phyloP scores from a whole-genome alignment of 1,140 invertebrate genomes.

The Habropoda laboriosa region DNA sequence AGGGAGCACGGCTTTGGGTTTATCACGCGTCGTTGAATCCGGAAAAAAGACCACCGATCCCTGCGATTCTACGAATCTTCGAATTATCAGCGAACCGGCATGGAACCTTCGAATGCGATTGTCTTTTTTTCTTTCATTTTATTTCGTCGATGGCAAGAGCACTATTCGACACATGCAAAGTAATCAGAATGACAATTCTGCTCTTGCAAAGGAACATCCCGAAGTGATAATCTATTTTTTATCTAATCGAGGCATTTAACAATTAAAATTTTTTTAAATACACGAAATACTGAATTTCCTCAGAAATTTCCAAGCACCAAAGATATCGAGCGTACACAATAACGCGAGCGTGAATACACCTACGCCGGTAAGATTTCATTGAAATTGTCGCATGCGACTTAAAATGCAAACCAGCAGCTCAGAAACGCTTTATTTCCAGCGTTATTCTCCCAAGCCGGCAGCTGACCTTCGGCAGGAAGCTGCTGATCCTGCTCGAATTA shows the following conservation, averaged over 20 bases:
- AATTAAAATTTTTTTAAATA: too few relatives aligned
- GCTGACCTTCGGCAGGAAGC: slow-evolving; percentile 19
- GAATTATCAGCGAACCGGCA: not conserved
- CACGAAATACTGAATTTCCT: too few relatives aligned
- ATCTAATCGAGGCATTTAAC: too few relatives aligned
- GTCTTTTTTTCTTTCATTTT: not conserved
- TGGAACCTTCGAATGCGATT: not conserved
- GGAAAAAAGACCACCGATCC: not conserved
- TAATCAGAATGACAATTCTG: too few relatives aligned
- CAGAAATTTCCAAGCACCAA: too few relatives aligned
- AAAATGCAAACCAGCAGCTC: not conserved
- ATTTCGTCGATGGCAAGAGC: too few relatives aligned
- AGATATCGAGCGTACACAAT: too few relatives aligned
- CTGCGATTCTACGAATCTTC: not conserved
- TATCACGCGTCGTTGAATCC: slow-evolving; percentile 22
- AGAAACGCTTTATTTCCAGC: not conserved
- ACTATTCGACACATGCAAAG: too few relatives aligned
- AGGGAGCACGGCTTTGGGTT: not conserved
- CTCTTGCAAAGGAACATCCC: too few relatives aligned
- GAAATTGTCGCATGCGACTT: not conserved
- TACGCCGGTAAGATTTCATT: too few relatives aligned
- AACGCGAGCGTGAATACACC: too few relatives aligned
- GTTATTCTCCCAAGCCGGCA: not conserved
- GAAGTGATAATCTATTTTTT: too few relatives aligned
- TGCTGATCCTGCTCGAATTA: slow-evolving; percentile 17